Percentiles rank a stretch among this genome's conserved stretches.
phyloP scores from a whole-genome alignment of 2,888 invertebrate species.

The Andrena fulva region DNA sequence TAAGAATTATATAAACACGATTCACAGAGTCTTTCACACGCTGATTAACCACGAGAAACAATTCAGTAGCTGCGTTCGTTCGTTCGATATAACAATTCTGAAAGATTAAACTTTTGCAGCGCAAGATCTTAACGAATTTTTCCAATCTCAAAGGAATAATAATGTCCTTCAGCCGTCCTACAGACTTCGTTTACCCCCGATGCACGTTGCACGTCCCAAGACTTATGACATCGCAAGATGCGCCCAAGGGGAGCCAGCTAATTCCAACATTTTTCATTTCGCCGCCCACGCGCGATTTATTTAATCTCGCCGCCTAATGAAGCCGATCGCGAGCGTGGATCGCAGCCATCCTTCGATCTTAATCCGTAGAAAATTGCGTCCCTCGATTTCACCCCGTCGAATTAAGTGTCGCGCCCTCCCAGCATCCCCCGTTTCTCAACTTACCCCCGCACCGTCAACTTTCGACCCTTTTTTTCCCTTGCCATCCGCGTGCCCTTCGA shows the following conservation, averaged over 20 bases:
- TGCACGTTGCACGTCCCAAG: neutral
- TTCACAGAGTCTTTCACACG: too few relatives aligned
- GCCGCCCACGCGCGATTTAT: slow-evolving; percentile 60
- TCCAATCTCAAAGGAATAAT: neutral
- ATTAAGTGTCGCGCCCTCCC: slow-evolving; percentile 51
- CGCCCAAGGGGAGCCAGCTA: slow-evolving; percentile 22
- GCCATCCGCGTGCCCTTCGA: slow-evolving; percentile 37
- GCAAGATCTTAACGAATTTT: neutral
- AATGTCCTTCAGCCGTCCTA: neutral
- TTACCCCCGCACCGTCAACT: neutral
- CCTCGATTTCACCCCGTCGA: slow-evolving; percentile 56
- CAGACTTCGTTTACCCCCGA: slow-evolving; percentile 3
- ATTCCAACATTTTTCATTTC: slow-evolving; percentile 64
- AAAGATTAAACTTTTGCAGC: too few relatives aligned
- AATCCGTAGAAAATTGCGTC: slow-evolving; percentile 63
- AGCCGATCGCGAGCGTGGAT: slow-evolving; percentile 54
- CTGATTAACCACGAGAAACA: too few relatives aligned
- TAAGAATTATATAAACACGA: too few relatives aligned
- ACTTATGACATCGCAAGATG: neutral
- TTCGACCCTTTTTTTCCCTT: slow-evolving; percentile 28
- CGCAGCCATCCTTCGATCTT: slow-evolving; percentile 57
- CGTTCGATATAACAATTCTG: too few relatives aligned
- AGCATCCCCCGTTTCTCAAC: neutral
- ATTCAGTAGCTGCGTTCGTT: too few relatives aligned
- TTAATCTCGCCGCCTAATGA: slow-evolving; percentile 65